phyloP scores from a whole-genome alignment of 2,797 vertebrate species.

The Octomys mimax region DNA sequence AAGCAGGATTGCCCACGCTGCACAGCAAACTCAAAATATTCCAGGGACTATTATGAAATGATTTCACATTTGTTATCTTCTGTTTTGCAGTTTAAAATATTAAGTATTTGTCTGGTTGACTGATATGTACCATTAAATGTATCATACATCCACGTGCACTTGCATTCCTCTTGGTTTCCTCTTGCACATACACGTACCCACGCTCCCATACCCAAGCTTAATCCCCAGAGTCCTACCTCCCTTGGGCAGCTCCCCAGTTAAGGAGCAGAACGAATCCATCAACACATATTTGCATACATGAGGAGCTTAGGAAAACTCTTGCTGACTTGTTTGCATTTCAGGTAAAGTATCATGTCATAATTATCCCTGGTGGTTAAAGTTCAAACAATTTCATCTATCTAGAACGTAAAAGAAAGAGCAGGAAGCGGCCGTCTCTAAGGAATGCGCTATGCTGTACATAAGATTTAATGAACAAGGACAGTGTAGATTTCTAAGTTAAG shows the following conservation, averaged over 20 bases:
- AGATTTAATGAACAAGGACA: background rate
- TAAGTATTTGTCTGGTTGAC: background rate
- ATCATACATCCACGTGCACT: background rate
- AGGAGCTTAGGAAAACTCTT: conserved; percentile 21
- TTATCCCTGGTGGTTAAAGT: background rate
- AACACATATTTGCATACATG: background rate
- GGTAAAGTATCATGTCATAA: background rate
- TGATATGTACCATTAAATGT: background rate
- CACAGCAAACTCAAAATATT: conserved; percentile 26
- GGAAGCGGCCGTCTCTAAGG: background rate
- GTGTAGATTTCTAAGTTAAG: background rate
- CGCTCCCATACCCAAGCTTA: background rate
- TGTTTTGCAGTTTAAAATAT: conserved; percentile 48
- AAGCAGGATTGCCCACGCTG: conserved; percentile 23
- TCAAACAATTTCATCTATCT: background rate
- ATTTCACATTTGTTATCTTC: conserved; percentile 34
- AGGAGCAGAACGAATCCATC: background rate
- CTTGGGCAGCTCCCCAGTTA: background rate
- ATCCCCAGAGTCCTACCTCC: background rate
- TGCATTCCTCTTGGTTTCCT: background rate
- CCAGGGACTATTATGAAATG: background rate
- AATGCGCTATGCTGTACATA: rapidly evolving
- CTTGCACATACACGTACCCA: background rate
- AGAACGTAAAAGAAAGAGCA: background rate
- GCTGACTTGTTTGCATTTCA: background rate